Base-by-base conservation (phyloP, 2,797 vertebrate genomes). In the Bovichtus diacanthus region DNA sequence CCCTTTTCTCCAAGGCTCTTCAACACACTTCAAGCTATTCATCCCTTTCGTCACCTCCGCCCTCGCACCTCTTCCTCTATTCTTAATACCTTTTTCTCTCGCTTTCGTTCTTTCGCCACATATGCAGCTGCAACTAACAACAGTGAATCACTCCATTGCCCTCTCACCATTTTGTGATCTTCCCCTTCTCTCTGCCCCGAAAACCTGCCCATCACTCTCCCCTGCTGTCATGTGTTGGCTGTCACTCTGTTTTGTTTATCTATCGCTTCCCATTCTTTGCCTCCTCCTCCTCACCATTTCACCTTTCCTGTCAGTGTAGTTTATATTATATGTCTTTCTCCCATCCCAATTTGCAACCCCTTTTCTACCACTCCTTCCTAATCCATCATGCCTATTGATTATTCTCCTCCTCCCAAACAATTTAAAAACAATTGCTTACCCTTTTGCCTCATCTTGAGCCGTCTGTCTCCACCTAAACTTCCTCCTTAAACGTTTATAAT, bases 131-230 rank as follows among this genome's bases (percentile, higher is more conserved):
- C 6, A 21, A 67, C 44, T 31, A 63, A 74, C 36, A 70, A 44
- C 59, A 16, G 38, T 53, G 70, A 84, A 61, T 83, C 50, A 10
- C 23, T 67, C 25, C 12, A 58, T 51, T 80, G 34, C 67, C 43
- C 44, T 43, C 44, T 59, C 34, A n/a, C 62, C 21, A 23, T 56
- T 54, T 50, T 74, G 15, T 58, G 4, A 76, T 70, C 59, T 39
- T 39, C 19, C n/a, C 12, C 21, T 19, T 65, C 54, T 39, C 47
- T 61, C 41, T 41, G 46, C 55, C 27, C 38, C 0, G 63, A 63
- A 84, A 83, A 53, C 64, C 68, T 55, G 74, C 83, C 85, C 54
- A 77, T 86, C 67, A 73, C 21, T 74, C 82, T 36, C 18, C 9
- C 16, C 55, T n/a, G 41, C 82, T 83, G 81, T 80, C 76, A 74